These are phyloP conservation scores for Lithodes maja DNA, from an alignment of 2,888 invertebrate genomes.

Conservation along the genomic window DNA sequence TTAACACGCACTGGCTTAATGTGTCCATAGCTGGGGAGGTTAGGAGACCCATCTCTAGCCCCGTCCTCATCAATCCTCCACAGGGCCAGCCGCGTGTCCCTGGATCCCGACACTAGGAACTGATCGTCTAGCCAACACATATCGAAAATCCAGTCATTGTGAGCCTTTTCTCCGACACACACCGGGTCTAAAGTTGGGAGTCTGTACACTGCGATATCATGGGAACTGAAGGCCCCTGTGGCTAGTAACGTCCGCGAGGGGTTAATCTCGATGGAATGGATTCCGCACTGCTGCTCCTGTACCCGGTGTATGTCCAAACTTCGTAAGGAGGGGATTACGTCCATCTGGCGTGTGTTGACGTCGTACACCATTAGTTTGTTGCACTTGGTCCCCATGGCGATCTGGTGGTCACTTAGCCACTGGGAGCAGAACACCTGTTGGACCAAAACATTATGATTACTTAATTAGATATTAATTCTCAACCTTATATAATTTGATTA, in stretches of 20 bases:
- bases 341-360: slow-evolving; percentile 88
- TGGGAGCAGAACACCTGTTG: slow-evolving; percentile 88
- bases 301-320: slow-evolving; percentile 78
- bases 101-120: slow-evolving; percentile 93
- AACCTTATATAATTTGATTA: no score
- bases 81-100: slow-evolving; percentile 91
- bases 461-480: no score
- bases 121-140: slow-evolving; percentile 98
- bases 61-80: slow-evolving; percentile 82
- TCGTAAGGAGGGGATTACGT: slow-evolving; percentile 88
- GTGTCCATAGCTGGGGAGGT: slow-evolving; percentile 74
- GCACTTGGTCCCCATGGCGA: slow-evolving; percentile 97
- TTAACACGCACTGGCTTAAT: slow-evolving; percentile 83
- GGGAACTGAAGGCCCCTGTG: slow-evolving; percentile 93
- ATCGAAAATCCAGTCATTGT: slow-evolving; percentile 93
- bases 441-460: no score
- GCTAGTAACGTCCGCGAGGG: slow-evolving; percentile 90
- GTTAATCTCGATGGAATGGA: slow-evolving; percentile 95
- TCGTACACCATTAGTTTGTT: slow-evolving; percentile 97
- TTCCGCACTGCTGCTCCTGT: slow-evolving; percentile 84
- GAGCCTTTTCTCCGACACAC: slow-evolving; percentile 92
- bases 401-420: slow-evolving; percentile 95
- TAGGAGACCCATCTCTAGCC: neutral
- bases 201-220: slow-evolving; percentile 92
- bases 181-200: slow-evolving; percentile 91